A percentile compares a stretch with the other conserved stretches of the same genome.
Conservation (phyloP, 2,113 vertebrate genomes). For the Peromyscus polionotus region DNA sequence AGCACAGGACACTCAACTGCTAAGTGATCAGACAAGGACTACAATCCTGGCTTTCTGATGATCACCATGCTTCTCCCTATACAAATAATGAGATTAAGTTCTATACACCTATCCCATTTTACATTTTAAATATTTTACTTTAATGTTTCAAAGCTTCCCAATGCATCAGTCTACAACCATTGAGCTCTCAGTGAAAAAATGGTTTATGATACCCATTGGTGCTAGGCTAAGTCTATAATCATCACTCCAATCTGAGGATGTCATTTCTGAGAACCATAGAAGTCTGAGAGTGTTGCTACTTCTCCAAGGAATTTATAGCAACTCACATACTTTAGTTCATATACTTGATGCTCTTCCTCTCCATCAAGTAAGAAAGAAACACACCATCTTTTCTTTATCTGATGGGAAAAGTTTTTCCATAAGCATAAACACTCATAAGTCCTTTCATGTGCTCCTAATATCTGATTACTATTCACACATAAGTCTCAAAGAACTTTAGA, state of each 20-base stretch:
- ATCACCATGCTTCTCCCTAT: not conserved
- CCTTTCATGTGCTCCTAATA: not conserved
- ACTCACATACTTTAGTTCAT: not conserved
- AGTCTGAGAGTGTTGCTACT: not conserved
- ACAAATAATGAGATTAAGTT: not conserved
- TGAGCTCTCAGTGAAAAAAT: not conserved
- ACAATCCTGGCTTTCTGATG: not conserved
- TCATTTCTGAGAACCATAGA: not conserved
- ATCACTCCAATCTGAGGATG: not conserved
- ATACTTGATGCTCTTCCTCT: not conserved
- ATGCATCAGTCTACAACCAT: not conserved
- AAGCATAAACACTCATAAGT: not conserved
- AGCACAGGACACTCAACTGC: not conserved
- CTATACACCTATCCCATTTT: not conserved
- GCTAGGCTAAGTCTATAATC: not conserved
- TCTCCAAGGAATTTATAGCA: not conserved
- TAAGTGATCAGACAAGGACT: not conserved
- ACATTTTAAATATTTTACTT: not conserved
- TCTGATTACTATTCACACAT: not conserved
- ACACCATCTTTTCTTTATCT: not conserved
- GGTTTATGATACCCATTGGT: not conserved
- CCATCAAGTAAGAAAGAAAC: not conserved
- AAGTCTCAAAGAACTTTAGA: constrained; percentile 51
- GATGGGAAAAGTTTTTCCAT: not conserved
- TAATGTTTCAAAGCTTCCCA: not conserved